A percentile compares a stretch with the other conserved stretches of the same genome.
Conservation (phyloP, 2,113 vertebrate genomes). For the Barbus barbus region DNA sequence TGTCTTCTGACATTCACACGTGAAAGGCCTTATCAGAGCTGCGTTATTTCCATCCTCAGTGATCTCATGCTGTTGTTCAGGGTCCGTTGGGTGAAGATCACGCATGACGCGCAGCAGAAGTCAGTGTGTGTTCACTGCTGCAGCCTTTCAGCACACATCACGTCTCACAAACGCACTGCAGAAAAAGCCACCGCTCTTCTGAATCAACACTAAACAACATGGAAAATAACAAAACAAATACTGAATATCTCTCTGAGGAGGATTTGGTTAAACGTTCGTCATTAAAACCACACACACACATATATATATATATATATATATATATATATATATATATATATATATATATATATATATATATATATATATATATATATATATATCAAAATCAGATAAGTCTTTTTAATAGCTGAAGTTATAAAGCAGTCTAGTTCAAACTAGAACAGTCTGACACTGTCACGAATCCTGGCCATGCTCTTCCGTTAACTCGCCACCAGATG, state of each 20-base stretch:
- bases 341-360: no score
- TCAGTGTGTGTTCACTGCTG: slow-evolving; percentile 32
- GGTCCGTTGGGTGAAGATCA: slow-evolving; percentile 58
- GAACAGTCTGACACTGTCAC: no score
- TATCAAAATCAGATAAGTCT: no score
- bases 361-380: no score
- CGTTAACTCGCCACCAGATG: no score
- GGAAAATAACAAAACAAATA: not conserved
- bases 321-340: no score
- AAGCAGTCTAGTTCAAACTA: not conserved
- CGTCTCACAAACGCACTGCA: slow-evolving; percentile 41
- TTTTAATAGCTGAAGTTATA: not conserved
- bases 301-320: no score
- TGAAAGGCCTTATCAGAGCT: slow-evolving; percentile 53
- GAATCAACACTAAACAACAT: not conserved
- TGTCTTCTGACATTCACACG: slow-evolving; percentile 73
- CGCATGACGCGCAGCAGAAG: slow-evolving; percentile 53
- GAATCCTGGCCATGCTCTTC: no score
- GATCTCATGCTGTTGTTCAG: slow-evolving; percentile 58
- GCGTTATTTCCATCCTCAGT: slow-evolving; percentile 66
- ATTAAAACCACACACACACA: no score
- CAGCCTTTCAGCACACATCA: slow-evolving; percentile 52
- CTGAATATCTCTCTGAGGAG: no score
- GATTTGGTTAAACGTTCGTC: no score
- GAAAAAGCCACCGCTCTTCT: not conserved